Conservation (phyloP, 2,113 vertebrate species). For the Phodopus roborovskii region DNA sequence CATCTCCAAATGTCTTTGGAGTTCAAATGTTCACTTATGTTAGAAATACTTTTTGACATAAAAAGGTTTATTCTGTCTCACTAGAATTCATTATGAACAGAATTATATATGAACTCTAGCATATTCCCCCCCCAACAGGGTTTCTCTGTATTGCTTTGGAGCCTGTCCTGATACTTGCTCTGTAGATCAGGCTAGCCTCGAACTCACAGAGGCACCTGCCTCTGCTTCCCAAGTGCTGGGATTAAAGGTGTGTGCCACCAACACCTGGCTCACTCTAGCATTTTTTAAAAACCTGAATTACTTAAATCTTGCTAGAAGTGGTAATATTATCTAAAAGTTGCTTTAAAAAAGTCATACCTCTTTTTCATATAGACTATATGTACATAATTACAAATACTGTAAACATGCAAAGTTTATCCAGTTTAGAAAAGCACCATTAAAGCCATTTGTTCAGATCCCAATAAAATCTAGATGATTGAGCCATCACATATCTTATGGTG, state of each 20-base stretch:
- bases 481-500: background rate
- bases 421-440: constrained; percentile 7
- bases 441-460: constrained; percentile 15
- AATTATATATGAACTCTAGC: background rate
- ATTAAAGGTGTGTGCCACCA: no score
- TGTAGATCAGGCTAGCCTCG: no score
- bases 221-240: no score
- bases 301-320: background rate
- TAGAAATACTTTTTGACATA: background rate
- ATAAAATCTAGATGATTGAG: background rate
- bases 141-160: no score
- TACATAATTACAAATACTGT: background rate
- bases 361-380: background rate
- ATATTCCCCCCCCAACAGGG: no score
- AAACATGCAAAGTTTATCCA: constrained; percentile 25
- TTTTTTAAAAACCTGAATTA: background rate
- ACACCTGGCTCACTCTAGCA: background rate
- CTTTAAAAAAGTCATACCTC: background rate
- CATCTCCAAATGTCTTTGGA: background rate
- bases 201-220: no score
- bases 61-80: background rate
- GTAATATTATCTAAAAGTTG: background rate
- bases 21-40: background rate
- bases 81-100: background rate
- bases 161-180: no score